A percentile compares a stretch with the other conserved stretches of the same genome.
Conservation (phyloP, 2,888 invertebrate genomes). For the Noctua comes region DNA sequence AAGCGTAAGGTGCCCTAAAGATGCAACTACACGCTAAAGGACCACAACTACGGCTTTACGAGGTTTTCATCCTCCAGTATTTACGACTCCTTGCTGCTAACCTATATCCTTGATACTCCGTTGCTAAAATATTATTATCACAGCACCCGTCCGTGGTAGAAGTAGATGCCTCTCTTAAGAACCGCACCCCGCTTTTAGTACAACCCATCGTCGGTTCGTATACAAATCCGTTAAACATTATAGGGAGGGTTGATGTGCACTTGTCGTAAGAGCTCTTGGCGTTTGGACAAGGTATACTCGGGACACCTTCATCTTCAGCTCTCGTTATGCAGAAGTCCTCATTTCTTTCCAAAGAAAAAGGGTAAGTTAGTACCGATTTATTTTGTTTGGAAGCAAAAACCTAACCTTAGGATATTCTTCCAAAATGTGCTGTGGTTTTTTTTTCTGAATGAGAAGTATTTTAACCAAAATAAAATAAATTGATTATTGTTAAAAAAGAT, state of each 20-base stretch:
- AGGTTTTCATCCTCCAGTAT: background rate
- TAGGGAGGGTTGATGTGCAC: background rate
- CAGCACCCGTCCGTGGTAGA: conserved; percentile 2
- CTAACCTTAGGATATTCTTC: background rate
- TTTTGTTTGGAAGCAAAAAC: background rate
- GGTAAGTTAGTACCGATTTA: conserved; percentile 2
- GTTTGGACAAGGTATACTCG: background rate
- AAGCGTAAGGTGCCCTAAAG: background rate
- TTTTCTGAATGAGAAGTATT: background rate
- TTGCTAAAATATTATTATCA: conserved; percentile 2
- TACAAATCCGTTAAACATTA: conserved; percentile 26
- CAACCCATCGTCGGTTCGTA: conserved; percentile 10
- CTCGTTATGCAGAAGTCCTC: background rate
- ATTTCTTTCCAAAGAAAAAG: conserved; percentile 39
- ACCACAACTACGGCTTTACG: background rate
- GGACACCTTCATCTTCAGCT: background rate
- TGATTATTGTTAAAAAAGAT: background rate
- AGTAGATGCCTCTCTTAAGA: background rate
- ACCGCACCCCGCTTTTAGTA: background rate
- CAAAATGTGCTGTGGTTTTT: background rate
- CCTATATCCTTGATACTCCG: conserved; percentile 33
- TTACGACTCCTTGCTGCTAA: conserved; percentile 26
- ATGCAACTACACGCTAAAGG: background rate
- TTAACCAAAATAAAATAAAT: background rate
- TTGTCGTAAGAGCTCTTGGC: background rate